Percentiles rank a stretch among this genome's conserved stretches.
phyloP scores from a whole-genome alignment of 1,140 invertebrate species.

The Vanessa tameamea region DNA sequence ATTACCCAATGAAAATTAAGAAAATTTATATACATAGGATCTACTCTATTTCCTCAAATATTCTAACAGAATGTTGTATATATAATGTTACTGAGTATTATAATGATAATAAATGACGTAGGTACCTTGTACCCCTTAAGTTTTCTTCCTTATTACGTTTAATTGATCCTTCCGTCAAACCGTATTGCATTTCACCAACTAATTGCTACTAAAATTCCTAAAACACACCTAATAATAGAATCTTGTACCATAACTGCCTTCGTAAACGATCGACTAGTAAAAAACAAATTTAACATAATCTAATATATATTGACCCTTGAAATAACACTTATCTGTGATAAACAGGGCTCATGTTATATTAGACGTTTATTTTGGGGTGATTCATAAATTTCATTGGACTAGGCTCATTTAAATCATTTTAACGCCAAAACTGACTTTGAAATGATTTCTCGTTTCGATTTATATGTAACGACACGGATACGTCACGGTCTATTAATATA shows the following conservation, averaged over 20 bases:
- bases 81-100: neutral
- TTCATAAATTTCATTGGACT: conserved; percentile 60
- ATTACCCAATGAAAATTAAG: too few species aligned
- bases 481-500: conserved; percentile 12
- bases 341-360: conserved; percentile 38
- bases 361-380: conserved; percentile 54
- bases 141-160: conserved; percentile 40
- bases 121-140: neutral
- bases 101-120: neutral
- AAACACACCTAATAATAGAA: conserved; percentile 47
- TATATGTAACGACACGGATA: conserved; percentile 15
- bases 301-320: conserved; percentile 7
- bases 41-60: too few species aligned
- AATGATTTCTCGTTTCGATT: conserved; percentile 25
- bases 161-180: conserved; percentile 44
- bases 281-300: conserved; percentile 14
- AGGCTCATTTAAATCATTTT: conserved; percentile 65
- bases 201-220: conserved; percentile 56
- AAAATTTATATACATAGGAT: too few species aligned
- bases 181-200: conserved; percentile 51
- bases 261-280: conserved; percentile 51
- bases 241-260: conserved; percentile 49
- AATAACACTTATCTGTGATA: neutral
- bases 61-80: too few species aligned
- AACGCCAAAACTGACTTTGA: conserved; percentile 65